A percentile compares a stretch with the other conserved stretches of the same genome.
Conservation (phyloP, 2,113 vertebrate species). For the Mobula hypostoma region DNA sequence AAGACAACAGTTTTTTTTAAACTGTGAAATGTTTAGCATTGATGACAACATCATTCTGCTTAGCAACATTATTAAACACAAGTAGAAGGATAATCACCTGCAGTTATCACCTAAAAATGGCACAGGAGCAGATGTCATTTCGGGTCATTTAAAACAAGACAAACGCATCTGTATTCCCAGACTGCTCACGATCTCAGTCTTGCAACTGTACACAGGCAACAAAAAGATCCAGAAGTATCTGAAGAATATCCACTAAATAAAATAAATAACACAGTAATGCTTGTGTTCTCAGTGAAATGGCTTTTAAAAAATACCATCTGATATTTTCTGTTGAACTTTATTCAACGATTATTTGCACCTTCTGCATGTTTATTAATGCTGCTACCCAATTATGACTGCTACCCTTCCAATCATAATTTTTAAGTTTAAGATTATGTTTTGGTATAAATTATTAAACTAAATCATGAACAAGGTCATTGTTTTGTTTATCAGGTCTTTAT, state of each 20-base stretch:
- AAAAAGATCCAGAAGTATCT: neutral
- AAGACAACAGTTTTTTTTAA: neutral
- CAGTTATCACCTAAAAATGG: neutral
- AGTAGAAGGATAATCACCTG: neutral
- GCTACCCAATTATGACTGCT: no score
- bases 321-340: no score
- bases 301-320: neutral
- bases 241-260: neutral
- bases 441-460: no score
- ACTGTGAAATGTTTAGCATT: neutral
- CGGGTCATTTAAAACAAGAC: neutral
- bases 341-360: no score
- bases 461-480: no score
- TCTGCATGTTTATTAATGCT: no score
- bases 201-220: neutral
- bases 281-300: neutral
- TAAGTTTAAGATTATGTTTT: no score
- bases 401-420: no score
- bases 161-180: neutral
- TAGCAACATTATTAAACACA: neutral
- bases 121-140: neutral
- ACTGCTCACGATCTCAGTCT: neutral
- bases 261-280: neutral
- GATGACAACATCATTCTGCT: neutral
- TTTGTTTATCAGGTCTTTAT: no score